Evolutionary conservation across 2,113 vertebrate species (phyloP).

Genomic region (Centropus bengalensis): DNA sequence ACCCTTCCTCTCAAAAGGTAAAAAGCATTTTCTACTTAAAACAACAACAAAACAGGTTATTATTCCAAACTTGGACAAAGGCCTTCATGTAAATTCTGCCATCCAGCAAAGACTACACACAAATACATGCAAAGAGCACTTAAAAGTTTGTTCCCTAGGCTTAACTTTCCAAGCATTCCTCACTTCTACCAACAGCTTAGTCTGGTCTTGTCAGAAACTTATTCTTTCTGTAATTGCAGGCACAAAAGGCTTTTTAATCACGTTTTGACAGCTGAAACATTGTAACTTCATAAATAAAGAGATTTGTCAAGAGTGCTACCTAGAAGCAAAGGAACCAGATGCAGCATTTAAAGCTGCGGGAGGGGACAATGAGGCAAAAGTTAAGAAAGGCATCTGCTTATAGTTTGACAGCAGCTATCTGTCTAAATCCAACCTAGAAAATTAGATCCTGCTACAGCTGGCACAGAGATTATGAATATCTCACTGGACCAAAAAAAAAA

Average conservation of each 20-base stretch:
- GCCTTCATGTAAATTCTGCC: neutral
- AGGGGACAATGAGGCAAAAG: neutral
- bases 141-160: neutral
- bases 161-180: neutral
- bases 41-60: neutral
- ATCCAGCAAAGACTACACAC: neutral
- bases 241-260: neutral
- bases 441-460: conserved; percentile 25
- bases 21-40: neutral
- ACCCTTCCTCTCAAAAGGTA: neutral
- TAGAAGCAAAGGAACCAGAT: conserved; percentile 5
- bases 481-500: neutral
- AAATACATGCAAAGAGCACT: neutral
- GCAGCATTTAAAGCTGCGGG: neutral
- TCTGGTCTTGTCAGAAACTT: conserved; percentile 11
- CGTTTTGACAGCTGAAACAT: conserved; percentile 26
- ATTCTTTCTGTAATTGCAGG: neutral
- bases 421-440: conserved; percentile 33
- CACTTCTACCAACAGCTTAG: neutral
- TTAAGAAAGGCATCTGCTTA: conserved; percentile 40
- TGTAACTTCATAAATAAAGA: neutral
- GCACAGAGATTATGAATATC: conserved; percentile 11
- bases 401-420: conserved; percentile 6
- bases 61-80: neutral
- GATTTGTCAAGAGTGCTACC: neutral